Base-by-base conservation (phyloP, 2,888 invertebrate species). In the Orchesella flavescens region DNA sequence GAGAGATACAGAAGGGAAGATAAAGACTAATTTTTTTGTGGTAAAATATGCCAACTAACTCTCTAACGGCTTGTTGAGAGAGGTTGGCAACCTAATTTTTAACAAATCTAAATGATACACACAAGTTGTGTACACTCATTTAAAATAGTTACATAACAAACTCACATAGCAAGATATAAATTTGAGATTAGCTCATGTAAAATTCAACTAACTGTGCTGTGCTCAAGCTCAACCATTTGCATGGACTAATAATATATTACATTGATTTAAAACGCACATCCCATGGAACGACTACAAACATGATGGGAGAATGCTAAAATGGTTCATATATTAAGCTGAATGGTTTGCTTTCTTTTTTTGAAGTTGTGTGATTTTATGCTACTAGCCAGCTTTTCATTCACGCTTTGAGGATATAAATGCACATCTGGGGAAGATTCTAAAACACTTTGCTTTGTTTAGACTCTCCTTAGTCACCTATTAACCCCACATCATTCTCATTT, bases 81-180 rank as follows among this genome's bases (percentile, higher is more conserved):
- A 84, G 84, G 86, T 84, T 84, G 84, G 86, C 72, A 84, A 72
- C 84, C 86, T 85, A 84, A 85, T 86, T 86, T 84, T 84, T 72
- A 84, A 86, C 86, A 83, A 83, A 71, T 78, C 84, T 75, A 65
- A 74, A 69, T 69, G 34, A 63, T 63, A 63, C 80, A 79, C n/a
- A n/a, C 34, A 4, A 80, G 85, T 82, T 79, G 73, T 34, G 34
- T 34, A 4, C 73, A 73, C 84, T 84, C 81, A 63, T 75, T 82
- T 61, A 55, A 44, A 84, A 84, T 76, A 63, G 23, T 80, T 80
- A 66, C 49, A 59, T 73, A 34, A 7, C 34, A 7, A 2, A 34
- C 7, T 34, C 34, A 34, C n/a, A n/a, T n/a, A n/a, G n/a, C n/a
- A n/a, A n/a, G 76, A 80, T 84, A 80, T 84, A 84, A 80, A 80